Percentiles rank a stretch among this genome's conserved stretches.
These are phyloP conservation scores for Axea sp. DNA, from an alignment of 2,888 invertebrate species.

Conservation along the genomic window DNA sequence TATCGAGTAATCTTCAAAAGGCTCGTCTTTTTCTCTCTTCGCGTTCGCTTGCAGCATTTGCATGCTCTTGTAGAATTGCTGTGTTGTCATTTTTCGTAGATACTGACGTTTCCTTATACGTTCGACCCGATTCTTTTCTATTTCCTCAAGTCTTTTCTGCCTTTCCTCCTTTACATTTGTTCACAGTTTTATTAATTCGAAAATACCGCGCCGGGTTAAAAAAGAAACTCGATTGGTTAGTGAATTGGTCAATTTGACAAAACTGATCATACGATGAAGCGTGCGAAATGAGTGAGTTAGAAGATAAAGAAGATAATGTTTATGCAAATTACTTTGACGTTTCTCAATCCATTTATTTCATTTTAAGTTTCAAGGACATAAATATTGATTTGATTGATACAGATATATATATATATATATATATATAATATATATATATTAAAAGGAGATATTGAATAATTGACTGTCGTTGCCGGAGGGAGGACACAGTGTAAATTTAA, in stretches of 20 bases:
- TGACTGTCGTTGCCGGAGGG: slow-evolving; percentile 25
- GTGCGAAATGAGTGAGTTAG: not conserved
- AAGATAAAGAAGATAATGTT: not conserved
- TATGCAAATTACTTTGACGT: slow-evolving; percentile 1
- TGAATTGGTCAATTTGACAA: not conserved
- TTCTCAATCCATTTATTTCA: slow-evolving; percentile 17
- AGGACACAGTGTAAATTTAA: slow-evolving; percentile 49
- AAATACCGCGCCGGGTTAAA: slow-evolving; percentile 6
- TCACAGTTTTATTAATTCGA: slow-evolving; percentile 48
- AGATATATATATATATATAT: not conserved
- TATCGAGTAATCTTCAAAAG: slow-evolving; percentile 91
- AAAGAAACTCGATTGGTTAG: slow-evolving; percentile 5
- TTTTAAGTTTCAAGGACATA: slow-evolving; percentile 4
- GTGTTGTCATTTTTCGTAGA: slow-evolving; percentile 87
- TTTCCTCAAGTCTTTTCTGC: slow-evolving; percentile 87
- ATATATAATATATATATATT: slow-evolving; percentile 8
- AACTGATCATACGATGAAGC: slow-evolving; percentile 1
- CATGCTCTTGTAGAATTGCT: slow-evolving; percentile 91
- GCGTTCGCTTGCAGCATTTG: slow-evolving; percentile 91
- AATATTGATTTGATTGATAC: slow-evolving; percentile 6
- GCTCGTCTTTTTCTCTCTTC: slow-evolving; percentile 83
- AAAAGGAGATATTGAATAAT: slow-evolving; percentile 29
- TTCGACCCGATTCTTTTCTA: slow-evolving; percentile 84
- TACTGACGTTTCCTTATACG: slow-evolving; percentile 84
- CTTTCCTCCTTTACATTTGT: slow-evolving; percentile 84